Evolutionary conservation across 2,797 vertebrate species (phyloP).

Genomic region (Gephyroberyx darwinii): DNA sequence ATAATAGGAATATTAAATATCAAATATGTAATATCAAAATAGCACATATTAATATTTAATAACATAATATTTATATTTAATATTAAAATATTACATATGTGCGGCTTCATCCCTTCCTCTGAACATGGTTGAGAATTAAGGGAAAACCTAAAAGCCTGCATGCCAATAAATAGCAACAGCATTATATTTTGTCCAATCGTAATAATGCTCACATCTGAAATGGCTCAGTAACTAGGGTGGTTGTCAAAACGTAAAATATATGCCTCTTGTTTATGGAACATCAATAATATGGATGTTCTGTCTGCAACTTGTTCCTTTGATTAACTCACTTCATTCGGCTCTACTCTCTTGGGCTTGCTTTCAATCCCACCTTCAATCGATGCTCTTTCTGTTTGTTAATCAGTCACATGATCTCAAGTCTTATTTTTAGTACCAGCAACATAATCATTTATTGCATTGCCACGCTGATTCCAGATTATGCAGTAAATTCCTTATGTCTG

Average conservation of each 20-base stretch:
- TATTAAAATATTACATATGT: not conserved
- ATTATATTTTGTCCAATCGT: slow-evolving; percentile 30
- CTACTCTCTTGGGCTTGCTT: slow-evolving; percentile 71
- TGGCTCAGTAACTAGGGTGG: slow-evolving; percentile 53
- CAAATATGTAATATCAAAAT: too few species aligned
- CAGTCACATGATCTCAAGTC: slow-evolving; percentile 58
- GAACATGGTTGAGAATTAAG: not conserved
- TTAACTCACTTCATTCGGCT: slow-evolving; percentile 79
- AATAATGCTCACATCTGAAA: slow-evolving; percentile 52
- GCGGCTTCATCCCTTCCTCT: not conserved
- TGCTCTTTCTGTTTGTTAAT: slow-evolving; percentile 69
- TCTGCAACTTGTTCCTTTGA: slow-evolving; percentile 75
- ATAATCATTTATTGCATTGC: slow-evolving; percentile 51
- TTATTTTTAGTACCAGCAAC: slow-evolving; percentile 62
- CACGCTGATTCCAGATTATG: slow-evolving; percentile 54
- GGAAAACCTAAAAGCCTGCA: slow-evolving; percentile 2
- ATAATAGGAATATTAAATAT: not conserved
- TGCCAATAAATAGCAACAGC: slow-evolving; percentile 4
- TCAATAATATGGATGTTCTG: slow-evolving; percentile 79
- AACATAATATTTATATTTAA: too few species aligned
- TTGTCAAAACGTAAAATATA: slow-evolving; percentile 69
- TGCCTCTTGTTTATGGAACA: slow-evolving; percentile 75
- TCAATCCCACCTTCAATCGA: slow-evolving; percentile 65
- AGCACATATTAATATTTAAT: too few species aligned
- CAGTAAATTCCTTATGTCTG: slow-evolving; percentile 30